phyloP scores from a whole-genome alignment of 2,113 vertebrate species.

The Talpa occidentalis region DNA sequence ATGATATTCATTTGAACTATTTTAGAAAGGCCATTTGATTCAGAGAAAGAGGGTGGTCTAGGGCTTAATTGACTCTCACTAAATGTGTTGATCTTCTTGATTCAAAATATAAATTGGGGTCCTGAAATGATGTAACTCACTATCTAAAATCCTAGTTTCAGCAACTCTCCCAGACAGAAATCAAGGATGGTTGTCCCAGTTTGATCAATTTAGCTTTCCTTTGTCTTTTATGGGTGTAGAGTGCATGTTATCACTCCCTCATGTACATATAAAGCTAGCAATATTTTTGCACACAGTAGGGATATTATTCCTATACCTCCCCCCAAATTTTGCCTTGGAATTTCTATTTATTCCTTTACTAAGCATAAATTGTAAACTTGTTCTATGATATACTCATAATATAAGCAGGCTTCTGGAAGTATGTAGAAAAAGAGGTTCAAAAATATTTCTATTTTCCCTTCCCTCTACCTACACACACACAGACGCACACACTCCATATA shows the following conservation, averaged over 20 bases:
- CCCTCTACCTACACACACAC: neutral
- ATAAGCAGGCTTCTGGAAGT: neutral
- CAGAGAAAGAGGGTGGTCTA: neutral
- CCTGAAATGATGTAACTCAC: neutral
- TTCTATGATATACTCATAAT: neutral
- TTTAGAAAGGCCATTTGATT: neutral
- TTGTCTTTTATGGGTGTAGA: neutral
- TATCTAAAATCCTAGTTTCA: neutral
- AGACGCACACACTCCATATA: neutral
- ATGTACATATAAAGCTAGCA: neutral
- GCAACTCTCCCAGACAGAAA: neutral
- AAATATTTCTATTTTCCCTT: neutral
- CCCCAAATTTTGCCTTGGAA: neutral
- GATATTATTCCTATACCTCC: conserved; percentile 36
- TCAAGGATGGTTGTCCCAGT: neutral
- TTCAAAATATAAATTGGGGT: neutral
- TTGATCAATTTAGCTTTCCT: neutral
- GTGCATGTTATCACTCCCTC: neutral
- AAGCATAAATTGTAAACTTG: neutral
- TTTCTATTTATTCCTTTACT: conserved; percentile 32
- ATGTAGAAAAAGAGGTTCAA: conserved; percentile 1
- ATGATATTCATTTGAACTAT: neutral
- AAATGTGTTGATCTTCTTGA: neutral
- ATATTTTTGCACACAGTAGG: neutral
- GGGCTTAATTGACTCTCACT: too few relatives aligned